Evolutionary conservation across 2,113 vertebrate species (phyloP).

Genomic region (Dendropsophus ebraccatus): DNA sequence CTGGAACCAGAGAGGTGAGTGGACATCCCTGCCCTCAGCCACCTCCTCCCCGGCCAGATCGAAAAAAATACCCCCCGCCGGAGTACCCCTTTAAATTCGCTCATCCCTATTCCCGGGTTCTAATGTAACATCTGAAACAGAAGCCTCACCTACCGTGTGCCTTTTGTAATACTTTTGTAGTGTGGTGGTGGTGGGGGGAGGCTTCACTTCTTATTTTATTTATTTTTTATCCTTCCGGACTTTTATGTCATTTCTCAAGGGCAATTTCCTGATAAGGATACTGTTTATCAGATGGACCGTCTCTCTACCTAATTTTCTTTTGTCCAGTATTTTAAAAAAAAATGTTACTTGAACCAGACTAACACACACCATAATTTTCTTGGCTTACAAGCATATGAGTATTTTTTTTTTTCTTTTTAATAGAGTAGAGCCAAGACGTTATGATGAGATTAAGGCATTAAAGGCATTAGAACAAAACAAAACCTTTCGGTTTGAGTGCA

Average conservation of each 20-base stretch:
- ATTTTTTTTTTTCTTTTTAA: neutral
- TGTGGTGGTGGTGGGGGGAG: too few species aligned
- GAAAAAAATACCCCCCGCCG: too few species aligned
- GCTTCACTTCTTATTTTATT: neutral
- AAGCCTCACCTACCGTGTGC: neutral
- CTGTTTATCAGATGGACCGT: neutral
- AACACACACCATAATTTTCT: neutral
- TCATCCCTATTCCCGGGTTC: too few species aligned
- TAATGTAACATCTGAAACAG: too few species aligned
- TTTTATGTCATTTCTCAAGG: neutral
- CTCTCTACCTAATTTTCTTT: neutral
- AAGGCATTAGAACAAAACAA: slow-evolving; percentile 34
- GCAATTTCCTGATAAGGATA: too few species aligned
- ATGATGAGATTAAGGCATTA: slow-evolving; percentile 27
- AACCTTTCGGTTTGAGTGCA: slow-evolving; percentile 36
- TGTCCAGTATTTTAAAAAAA: neutral
- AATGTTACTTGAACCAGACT: neutral
- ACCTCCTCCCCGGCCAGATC: too few species aligned
- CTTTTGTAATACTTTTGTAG: neutral
- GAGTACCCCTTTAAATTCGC: too few species aligned
- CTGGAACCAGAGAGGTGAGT: too few species aligned
- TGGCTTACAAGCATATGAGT: neutral
- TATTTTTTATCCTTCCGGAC: neutral
- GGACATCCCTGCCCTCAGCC: too few species aligned
- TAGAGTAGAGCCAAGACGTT: slow-evolving; percentile 1